phyloP scores from a whole-genome alignment of 2,888 invertebrate genomes.

The Meiosimyza platycephala region DNA sequence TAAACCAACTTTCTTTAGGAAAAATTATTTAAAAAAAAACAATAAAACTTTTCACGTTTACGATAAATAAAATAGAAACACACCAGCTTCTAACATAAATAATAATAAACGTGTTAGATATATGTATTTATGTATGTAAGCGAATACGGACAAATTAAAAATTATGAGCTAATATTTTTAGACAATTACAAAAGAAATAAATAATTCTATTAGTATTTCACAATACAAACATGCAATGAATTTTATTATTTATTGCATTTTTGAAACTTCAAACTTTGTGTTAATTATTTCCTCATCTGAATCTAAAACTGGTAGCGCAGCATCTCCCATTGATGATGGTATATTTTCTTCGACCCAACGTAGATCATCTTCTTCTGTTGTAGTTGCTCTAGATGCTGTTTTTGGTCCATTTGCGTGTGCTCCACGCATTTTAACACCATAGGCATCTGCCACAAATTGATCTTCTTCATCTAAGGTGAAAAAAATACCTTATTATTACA shows the following conservation, averaged over 20 bases:
- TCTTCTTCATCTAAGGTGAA: slow-evolving; percentile 77
- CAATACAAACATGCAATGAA: neutral
- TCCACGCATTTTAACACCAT: slow-evolving; percentile 82
- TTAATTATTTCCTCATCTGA: slow-evolving; percentile 86
- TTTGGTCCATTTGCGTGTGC: slow-evolving; percentile 68
- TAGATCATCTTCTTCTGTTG: slow-evolving; percentile 78
- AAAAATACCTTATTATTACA: neutral
- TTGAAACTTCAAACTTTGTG: slow-evolving; percentile 87
- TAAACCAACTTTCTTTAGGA: slow-evolving; percentile 10
- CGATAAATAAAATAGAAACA: neutral
- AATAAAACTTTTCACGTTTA: neutral
- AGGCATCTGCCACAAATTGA: slow-evolving; percentile 87
- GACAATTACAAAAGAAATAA: neutral
- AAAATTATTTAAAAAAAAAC: neutral
- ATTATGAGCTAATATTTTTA: neutral
- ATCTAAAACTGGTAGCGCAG: slow-evolving; percentile 77
- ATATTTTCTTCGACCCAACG: slow-evolving; percentile 97
- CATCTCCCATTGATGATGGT: slow-evolving; percentile 79
- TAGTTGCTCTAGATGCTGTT: slow-evolving; percentile 59
- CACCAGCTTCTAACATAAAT: neutral
- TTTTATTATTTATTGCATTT: slow-evolving; percentile 77
- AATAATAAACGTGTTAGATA: neutral
- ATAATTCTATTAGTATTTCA: neutral
- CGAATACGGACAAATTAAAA: neutral
- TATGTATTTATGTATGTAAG: neutral